Base-by-base conservation (phyloP, 2,797 vertebrate genomes). In the Fringilla coelebs region DNA sequence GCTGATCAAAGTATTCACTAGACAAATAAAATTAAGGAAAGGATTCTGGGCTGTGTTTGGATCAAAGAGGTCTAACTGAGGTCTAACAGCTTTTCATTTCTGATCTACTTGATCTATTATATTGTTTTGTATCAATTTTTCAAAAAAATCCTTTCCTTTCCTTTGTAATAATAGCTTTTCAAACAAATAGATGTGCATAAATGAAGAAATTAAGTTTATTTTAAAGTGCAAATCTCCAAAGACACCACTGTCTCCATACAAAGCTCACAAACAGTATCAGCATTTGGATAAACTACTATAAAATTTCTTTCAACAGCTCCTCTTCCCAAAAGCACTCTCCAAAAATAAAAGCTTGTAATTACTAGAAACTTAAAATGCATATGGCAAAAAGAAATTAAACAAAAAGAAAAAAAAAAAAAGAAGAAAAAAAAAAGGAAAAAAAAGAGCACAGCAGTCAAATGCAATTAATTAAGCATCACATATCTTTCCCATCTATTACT, bases 401-500 rank as follows among this genome's bases (percentile, higher is more conserved):
- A 21, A 29, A 29, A 31, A 38, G 22, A 38, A 34, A 26, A 17
- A 24, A 32, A 43, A 18, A 25, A 34, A 51, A 46, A n/a, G 21
- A 11, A 6, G 7, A 2, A 4, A 38, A 31, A 41, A 55, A 7
- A 31, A 5, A 1, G 13, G 12, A 43, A 43, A 18, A 43, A 18
- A 38, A 76, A 68, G 9, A 54, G 14, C 40, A 60, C 32, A 70
- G 77, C 40, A 94, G 77, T 96, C 88, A 90, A 91, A 95, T 62
- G 11, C 63, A 87, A 94, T 94, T 94, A 96, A 90, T 95, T 88
- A 95, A 88, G 48, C 71, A n/a, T 66, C 66, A 79, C 40, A 6
- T 95, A 95, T 91, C 94, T 95, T 96, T 96, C 85, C 85, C 85
- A 93, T 96, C 89, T 95, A 88, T 95, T 95, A 96, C 88, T 91